Evolutionary conservation across 2,113 vertebrate genomes (phyloP).

Genomic region (Ceyx melanurus): DNA sequence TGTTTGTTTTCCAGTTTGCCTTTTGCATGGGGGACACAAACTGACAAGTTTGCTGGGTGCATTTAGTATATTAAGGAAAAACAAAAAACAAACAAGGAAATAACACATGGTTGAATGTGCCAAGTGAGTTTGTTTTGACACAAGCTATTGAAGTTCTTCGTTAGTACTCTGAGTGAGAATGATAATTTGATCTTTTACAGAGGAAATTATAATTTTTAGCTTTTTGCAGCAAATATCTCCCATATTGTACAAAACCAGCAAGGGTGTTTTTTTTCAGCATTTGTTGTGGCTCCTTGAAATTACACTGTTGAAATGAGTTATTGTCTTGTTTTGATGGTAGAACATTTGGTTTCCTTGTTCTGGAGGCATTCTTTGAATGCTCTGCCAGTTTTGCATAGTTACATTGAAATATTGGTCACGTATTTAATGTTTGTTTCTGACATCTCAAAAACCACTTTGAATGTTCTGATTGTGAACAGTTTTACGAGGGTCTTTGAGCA

Average conservation of each 20-base stretch:
- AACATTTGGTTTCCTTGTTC: conserved; percentile 40
- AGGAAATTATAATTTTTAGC: conserved; percentile 26
- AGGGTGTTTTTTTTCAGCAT: background rate
- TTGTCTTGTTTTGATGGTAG: conserved; percentile 47
- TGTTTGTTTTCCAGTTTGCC: background rate
- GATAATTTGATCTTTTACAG: conserved; percentile 7
- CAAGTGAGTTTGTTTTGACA: conserved; percentile 20
- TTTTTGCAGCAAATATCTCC: conserved; percentile 23
- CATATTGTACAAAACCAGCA: background rate
- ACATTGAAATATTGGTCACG: conserved; percentile 25
- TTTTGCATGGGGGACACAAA: background rate
- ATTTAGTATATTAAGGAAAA: background rate
- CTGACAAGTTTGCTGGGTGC: background rate
- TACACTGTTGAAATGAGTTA: conserved; percentile 47
- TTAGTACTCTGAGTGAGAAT: background rate
- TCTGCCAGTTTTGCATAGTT: conserved; percentile 8
- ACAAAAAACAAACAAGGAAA: background rate
- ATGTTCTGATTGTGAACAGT: background rate
- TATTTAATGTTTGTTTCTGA: conserved; percentile 15
- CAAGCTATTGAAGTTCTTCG: background rate
- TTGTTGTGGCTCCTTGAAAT: conserved; percentile 34
- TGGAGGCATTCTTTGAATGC: background rate
- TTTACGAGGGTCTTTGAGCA: background rate
- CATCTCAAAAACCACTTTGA: background rate
- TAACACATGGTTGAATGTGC: background rate